These are phyloP conservation scores for Polylopha cassiicola DNA, from an alignment of 2,888 invertebrate species.

Conservation along the genomic window DNA sequence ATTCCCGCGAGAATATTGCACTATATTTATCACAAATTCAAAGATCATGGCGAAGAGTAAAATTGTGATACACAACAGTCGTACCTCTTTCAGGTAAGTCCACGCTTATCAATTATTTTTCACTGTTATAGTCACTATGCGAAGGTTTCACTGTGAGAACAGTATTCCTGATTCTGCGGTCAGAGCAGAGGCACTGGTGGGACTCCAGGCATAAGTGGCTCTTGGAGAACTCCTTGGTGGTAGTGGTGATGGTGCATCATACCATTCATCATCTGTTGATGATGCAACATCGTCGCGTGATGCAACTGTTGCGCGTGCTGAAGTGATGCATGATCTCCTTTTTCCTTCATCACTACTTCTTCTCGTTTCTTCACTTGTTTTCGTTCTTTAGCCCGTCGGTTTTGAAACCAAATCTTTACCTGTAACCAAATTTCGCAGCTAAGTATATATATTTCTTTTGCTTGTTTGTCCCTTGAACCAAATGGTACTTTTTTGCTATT, in stretches of 20 bases:
- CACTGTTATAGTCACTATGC: slow-evolving; percentile 33
- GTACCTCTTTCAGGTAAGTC: slow-evolving; percentile 12
- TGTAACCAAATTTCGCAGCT: too few relatives aligned
- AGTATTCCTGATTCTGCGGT: slow-evolving; percentile 58
- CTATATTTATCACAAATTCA: slow-evolving; percentile 58
- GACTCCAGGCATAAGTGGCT: slow-evolving; percentile 64
- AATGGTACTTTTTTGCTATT: slow-evolving; percentile 76
- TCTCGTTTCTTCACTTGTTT: slow-evolving; percentile 92
- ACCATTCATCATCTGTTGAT: slow-evolving; percentile 75
- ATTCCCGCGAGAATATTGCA: slow-evolving; percentile 55
- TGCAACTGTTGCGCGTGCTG: slow-evolving; percentile 74
- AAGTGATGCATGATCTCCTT: slow-evolving; percentile 70
- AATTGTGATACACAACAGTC: slow-evolving; percentile 26
- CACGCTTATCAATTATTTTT: slow-evolving; percentile 17
- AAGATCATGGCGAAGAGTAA: slow-evolving; percentile 34
- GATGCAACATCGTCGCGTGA: slow-evolving; percentile 73
- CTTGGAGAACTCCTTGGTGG: slow-evolving; percentile 71
- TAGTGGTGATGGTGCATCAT: slow-evolving; percentile 74
- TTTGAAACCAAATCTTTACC: slow-evolving; percentile 93
- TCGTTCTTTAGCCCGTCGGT: slow-evolving; percentile 94
- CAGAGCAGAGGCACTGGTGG: slow-evolving; percentile 73
- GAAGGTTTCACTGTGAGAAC: slow-evolving; percentile 48
- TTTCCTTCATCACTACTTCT: slow-evolving; percentile 81
- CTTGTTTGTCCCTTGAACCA: too few relatives aligned
- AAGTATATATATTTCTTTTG: too few relatives aligned